phyloP scores from a whole-genome alignment of 2,797 vertebrate genomes.

The Tangara arthus region DNA sequence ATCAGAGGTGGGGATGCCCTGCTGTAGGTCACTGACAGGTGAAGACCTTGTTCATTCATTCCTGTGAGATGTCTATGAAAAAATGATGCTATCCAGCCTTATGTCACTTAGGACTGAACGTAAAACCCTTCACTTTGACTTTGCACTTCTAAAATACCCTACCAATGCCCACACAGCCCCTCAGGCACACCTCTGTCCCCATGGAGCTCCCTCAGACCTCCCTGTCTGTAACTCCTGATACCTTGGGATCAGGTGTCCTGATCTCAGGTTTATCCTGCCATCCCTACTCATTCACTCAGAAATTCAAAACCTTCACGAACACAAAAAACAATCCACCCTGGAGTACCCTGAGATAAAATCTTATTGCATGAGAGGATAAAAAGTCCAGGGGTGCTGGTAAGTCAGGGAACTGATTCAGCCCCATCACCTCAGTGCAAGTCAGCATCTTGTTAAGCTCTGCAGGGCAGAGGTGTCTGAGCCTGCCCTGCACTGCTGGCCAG shows the following conservation, averaged over 20 bases:
- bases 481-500: neutral
- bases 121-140: neutral
- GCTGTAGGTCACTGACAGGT: neutral
- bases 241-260: neutral
- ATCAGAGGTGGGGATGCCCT: neutral
- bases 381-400: neutral
- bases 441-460: neutral
- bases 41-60: neutral
- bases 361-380: neutral
- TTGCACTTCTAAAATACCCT: neutral
- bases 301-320: neutral
- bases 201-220: neutral
- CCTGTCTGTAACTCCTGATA: neutral
- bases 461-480: neutral
- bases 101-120: neutral
- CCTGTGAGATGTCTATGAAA: neutral
- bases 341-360: neutral
- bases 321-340: neutral
- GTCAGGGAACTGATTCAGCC: neutral
- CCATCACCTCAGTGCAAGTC: neutral
- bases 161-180: neutral
- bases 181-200: neutral
- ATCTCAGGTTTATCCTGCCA: neutral
- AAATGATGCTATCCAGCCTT: neutral
- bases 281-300: neutral